A percentile compares a stretch with the other conserved stretches of the same genome.
Conservation (phyloP, 1,140 invertebrate species). For the Panagrolaimus sp. region DNA sequence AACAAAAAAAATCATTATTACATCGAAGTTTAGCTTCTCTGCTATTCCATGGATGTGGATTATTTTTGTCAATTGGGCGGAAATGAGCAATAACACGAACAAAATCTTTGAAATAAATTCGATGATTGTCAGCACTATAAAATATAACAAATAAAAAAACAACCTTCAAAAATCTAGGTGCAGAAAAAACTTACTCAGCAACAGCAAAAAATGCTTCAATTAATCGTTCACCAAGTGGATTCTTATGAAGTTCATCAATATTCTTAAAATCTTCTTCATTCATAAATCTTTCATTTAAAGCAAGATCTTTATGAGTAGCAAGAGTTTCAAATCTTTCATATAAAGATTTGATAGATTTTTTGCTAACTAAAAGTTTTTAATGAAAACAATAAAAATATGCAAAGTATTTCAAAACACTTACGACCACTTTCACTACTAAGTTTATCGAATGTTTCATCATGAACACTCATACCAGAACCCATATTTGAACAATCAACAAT, state of each 20-base stretch:
- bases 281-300: slow-evolving; percentile 47
- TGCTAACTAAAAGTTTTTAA: slow-evolving; percentile 44
- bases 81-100: slow-evolving; percentile 92
- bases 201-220: slow-evolving; percentile 92
- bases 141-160: not conserved
- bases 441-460: slow-evolving; percentile 31
- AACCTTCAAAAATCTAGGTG: not conserved
- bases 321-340: slow-evolving; percentile 46
- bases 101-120: slow-evolving; percentile 92
- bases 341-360: slow-evolving; percentile 45
- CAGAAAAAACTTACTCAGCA: slow-evolving; percentile 47
- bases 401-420: slow-evolving; percentile 22
- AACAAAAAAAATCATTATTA: slow-evolving; percentile 60
- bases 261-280: slow-evolving; percentile 83
- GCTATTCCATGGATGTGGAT: slow-evolving; percentile 81
- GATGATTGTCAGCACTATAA: slow-evolving; percentile 51
- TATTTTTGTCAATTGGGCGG: slow-evolving; percentile 83
- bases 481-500: not conserved
- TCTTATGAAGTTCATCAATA: slow-evolving; percentile 83
- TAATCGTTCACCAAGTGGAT: slow-evolving; percentile 90
- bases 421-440: slow-evolving; percentile 43
- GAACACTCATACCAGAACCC: not conserved
- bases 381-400: slow-evolving; percentile 17
- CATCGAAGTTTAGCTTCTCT: slow-evolving; percentile 88
- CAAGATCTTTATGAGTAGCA: slow-evolving; percentile 47